These are phyloP conservation scores for Brachirus orientalis DNA, from an alignment of 2,113 vertebrate species.

Conservation along the genomic window DNA sequence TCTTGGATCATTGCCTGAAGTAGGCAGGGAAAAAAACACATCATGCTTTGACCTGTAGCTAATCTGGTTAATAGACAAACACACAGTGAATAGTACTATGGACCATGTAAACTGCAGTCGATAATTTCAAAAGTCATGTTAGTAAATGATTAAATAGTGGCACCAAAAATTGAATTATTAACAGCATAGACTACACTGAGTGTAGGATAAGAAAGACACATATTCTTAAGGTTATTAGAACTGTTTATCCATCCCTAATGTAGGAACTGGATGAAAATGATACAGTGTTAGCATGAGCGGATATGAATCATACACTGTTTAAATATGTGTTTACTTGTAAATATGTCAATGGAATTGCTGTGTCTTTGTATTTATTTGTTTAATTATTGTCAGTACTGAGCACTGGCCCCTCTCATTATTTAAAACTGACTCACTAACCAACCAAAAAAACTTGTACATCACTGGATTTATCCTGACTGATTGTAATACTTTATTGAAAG, in stretches of 20 bases:
- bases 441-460: too few species aligned
- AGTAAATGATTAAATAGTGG: conserved; percentile 76
- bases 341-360: conserved; percentile 10
- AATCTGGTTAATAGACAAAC: conserved; percentile 75
- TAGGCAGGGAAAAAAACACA: not conserved
- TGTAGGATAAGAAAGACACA: conserved; percentile 10
- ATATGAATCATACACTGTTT: not conserved
- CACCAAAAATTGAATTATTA: conserved; percentile 60
- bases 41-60: conserved; percentile 34
- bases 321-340: conserved; percentile 27
- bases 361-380: conserved; percentile 25
- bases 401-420: too few species aligned
- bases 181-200: conserved; percentile 24
- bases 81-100: conserved; percentile 67
- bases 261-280: not conserved
- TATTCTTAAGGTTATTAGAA: not conserved
- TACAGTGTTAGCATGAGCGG: too few species aligned
- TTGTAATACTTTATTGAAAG: too few species aligned
- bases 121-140: conserved; percentile 70
- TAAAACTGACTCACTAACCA: too few species aligned
- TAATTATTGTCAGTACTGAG: conserved; percentile 1
- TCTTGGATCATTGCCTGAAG: not conserved
- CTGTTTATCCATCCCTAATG: not conserved
- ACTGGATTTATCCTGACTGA: too few species aligned
- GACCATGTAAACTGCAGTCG: conserved; percentile 62